Base-by-base conservation (phyloP, 2,113 vertebrate genomes). In the Panurus biarmicus region DNA sequence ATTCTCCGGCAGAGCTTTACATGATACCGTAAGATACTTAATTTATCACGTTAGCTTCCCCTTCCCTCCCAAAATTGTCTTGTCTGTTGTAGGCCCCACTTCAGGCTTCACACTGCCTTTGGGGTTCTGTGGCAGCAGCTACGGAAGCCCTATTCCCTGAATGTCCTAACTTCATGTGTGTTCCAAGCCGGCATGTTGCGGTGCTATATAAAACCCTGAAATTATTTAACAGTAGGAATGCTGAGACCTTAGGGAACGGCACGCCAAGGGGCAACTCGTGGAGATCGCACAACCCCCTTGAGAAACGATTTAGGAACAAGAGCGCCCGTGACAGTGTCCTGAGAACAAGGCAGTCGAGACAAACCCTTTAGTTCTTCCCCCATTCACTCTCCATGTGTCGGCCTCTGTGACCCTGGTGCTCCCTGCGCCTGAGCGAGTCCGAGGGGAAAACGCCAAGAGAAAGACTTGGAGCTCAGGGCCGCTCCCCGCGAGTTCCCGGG, bases 41-140 rank as follows among this genome's bases (percentile, higher is more conserved):
- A 92, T 80, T 91, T 83, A 45, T 60, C 91, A 21, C 1, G 7
- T 70, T 90, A 93, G 83, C 83, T 80, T 93, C 90, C 80, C 90
- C 87, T 94, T 93, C 67, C 90, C 72, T 92, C 78, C 84, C 65
- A n/a, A 93, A 94, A 89, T 84, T 83, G 75, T 93, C 77, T 65
- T 60, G 45, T 62, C 80, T 82, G 60, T 74, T 24, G 65, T 96
- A 91, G 88, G 77, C 83, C 83, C 85, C 60, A 26, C 81, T 88
- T 90, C 67, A 93, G 93, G 89, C 93, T 92, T 88, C 78, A 48
- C 36, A 69, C 90, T 94, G 95, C 90, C 92, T 94, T 95, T 84
- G 78, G 61, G 67, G 20, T 64, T 79, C 35, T 18, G 47, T 89
- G 77, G 90, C 87, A 86, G 88, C 86, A 95, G 83, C 90, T 73